phyloP scores from a whole-genome alignment of 2,797 vertebrate genomes.

The Thamnophis elegans region DNA sequence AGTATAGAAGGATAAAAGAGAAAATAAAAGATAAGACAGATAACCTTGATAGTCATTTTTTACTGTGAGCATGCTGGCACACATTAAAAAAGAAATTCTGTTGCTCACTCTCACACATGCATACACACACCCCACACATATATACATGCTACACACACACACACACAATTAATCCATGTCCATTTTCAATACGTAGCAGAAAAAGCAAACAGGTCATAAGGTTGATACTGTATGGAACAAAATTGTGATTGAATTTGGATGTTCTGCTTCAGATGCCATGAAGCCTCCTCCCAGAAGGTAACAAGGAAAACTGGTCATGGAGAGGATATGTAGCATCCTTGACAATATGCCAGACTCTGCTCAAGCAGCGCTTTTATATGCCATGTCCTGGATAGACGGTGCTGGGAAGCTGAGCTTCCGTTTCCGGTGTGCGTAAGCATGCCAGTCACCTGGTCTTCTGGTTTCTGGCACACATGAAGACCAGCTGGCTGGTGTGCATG shows the following conservation, averaged over 20 bases:
- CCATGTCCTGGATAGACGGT: too few relatives aligned
- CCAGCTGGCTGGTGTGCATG: too few relatives aligned
- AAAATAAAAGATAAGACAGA: not conserved
- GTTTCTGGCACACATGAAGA: too few relatives aligned
- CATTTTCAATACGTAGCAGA: not conserved
- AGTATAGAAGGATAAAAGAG: not conserved
- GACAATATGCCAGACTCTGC: not conserved
- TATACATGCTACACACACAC: too few relatives aligned
- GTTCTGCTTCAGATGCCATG: not conserved
- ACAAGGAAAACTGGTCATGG: not conserved
- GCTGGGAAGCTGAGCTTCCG: too few relatives aligned
- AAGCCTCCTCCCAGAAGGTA: not conserved
- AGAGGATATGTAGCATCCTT: not conserved
- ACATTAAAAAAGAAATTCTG: not conserved
- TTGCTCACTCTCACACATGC: too few relatives aligned
- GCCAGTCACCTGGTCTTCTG: too few relatives aligned
- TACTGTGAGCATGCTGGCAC: not conserved
- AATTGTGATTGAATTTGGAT: not conserved
- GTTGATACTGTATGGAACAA: not conserved
- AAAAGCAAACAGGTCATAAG: not conserved
- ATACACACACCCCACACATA: too few relatives aligned
- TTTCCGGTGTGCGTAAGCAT: too few relatives aligned
- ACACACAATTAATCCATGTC: not conserved
- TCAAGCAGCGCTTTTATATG: too few relatives aligned
- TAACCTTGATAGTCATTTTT: not conserved